Percentiles rank a stretch among this genome's conserved stretches.
Evolutionary conservation across 2,797 vertebrate species (phyloP).

Genomic region (Mionectes olivaceus): DNA sequence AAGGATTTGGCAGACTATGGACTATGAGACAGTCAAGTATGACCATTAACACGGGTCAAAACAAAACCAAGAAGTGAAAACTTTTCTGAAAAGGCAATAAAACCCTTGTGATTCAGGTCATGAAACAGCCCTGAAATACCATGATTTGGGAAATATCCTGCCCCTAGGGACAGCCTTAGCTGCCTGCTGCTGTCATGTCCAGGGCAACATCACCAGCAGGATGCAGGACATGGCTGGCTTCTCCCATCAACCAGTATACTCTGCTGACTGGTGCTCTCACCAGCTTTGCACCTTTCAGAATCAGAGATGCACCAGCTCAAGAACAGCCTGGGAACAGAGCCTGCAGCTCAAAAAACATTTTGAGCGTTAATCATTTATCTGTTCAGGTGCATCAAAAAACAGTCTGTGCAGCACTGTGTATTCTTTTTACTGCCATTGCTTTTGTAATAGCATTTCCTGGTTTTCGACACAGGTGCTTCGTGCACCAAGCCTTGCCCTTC

Average conservation of each 20-base stretch:
- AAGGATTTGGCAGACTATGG: background rate
- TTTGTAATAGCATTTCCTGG: background rate
- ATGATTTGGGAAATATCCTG: background rate
- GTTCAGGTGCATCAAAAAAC: background rate
- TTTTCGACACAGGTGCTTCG: background rate
- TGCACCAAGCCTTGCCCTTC: background rate
- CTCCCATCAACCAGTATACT: rapidly evolving
- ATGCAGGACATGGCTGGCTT: background rate
- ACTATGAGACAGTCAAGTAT: background rate
- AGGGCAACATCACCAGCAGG: background rate
- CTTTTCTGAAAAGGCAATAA: background rate
- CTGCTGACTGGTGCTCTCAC: background rate
- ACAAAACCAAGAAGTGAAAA: background rate
- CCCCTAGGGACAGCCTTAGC: background rate
- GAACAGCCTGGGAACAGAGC: background rate
- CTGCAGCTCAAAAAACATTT: background rate
- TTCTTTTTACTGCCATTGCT: background rate
- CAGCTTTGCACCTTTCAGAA: background rate
- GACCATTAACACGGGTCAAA: background rate
- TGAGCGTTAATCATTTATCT: background rate
- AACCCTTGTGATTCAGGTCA: background rate
- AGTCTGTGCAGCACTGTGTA: background rate
- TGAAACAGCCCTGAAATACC: background rate
- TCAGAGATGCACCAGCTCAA: background rate
- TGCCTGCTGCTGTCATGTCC: background rate